phyloP scores from a whole-genome alignment of 2,113 vertebrate species.

The Aegypius monachus region DNA sequence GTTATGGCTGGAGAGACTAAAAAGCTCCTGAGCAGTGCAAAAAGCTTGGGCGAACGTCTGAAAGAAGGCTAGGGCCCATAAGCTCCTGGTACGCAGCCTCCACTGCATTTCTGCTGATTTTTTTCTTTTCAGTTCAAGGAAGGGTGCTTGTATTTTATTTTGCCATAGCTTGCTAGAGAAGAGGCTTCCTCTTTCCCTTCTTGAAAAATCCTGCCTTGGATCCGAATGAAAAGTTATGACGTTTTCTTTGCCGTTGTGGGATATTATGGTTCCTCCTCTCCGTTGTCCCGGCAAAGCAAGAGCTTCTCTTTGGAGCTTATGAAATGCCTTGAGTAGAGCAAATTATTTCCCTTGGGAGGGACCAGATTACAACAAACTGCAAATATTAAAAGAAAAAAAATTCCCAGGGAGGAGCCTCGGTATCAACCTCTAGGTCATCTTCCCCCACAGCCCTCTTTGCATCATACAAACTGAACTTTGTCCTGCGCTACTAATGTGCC shows the following conservation, averaged over 20 bases:
- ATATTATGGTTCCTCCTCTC: background rate
- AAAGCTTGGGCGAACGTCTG: background rate
- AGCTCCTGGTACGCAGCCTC: background rate
- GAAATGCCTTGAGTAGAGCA: background rate
- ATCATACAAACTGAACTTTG: constrained; percentile 24
- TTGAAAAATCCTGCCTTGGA: background rate
- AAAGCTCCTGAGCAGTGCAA: background rate
- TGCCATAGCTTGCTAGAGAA: background rate
- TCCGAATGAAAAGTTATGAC: background rate
- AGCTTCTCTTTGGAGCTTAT: background rate
- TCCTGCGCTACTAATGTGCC: background rate
- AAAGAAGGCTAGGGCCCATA: background rate
- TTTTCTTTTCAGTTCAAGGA: background rate
- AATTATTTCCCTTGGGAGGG: constrained; percentile 18
- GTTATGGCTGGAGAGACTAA: background rate
- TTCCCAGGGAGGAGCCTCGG: background rate
- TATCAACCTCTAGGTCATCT: background rate
- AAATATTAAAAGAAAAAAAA: background rate
- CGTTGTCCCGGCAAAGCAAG: background rate
- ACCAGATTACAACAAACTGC: constrained; percentile 1
- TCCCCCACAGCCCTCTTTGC: background rate
- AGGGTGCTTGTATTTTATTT: background rate
- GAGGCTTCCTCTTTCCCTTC: background rate
- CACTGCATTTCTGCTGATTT: background rate
- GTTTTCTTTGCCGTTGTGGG: background rate